phyloP scores from a whole-genome alignment of 1,140 invertebrate species.

The Apis dorsata region DNA sequence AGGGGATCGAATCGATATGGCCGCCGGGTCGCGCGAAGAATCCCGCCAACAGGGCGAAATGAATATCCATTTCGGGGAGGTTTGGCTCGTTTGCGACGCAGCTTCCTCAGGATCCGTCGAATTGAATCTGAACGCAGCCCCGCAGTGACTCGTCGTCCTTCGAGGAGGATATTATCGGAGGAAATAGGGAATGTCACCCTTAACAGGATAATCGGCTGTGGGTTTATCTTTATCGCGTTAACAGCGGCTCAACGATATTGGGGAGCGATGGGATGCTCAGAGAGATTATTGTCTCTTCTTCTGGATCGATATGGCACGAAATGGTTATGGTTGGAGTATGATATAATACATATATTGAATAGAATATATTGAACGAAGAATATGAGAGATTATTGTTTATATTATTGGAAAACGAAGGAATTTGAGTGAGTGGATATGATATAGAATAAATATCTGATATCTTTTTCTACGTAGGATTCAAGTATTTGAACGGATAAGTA shows the following conservation, averaged over 20 bases:
- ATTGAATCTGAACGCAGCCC: constrained; percentile 61
- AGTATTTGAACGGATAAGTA: no score
- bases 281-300: background rate
- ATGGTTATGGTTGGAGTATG: no score
- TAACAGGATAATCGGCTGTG: background rate
- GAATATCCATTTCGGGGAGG: constrained; percentile 46
- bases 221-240: constrained; percentile 10
- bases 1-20: constrained; percentile 33
- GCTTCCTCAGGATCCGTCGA: constrained; percentile 21
- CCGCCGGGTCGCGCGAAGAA: constrained; percentile 9
- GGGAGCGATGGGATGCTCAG: no score
- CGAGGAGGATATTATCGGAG: constrained; percentile 18
- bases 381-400: no score
- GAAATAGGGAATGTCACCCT: background rate
- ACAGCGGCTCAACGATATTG: background rate
- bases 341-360: no score
- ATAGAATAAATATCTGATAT: no score
- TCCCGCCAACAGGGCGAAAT: constrained; percentile 11
- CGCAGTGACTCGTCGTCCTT: background rate
- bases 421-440: no score
- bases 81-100: constrained; percentile 28
- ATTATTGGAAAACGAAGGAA: no score
- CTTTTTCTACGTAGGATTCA: no score
- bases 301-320: no score
- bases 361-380: no score